phyloP scores from a whole-genome alignment of 2,797 vertebrate genomes.

The Tapera naevia region DNA sequence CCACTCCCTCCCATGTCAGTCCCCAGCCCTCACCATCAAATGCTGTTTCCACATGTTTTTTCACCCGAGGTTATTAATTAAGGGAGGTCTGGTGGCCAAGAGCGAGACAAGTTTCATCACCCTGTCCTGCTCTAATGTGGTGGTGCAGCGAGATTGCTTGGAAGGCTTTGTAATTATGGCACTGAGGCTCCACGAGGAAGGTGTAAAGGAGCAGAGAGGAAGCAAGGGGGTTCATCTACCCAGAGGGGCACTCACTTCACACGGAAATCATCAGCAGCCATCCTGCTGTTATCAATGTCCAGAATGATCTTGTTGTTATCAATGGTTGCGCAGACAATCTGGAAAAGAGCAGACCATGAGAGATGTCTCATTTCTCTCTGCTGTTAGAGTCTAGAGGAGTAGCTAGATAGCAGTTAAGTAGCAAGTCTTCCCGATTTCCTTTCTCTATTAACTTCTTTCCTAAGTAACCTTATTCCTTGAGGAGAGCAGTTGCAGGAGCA shows the following conservation, averaged over 20 bases:
- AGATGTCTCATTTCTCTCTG: background rate
- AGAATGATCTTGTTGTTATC: constrained; percentile 87
- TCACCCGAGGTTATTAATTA: background rate
- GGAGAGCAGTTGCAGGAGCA: background rate
- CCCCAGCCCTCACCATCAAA: background rate
- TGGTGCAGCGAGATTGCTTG: background rate
- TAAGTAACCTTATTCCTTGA: background rate
- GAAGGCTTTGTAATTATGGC: background rate
- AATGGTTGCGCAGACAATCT: constrained; percentile 86
- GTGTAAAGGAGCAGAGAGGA: background rate
- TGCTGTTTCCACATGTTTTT: background rate
- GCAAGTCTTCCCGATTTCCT: background rate
- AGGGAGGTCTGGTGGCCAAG: background rate
- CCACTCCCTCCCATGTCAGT: background rate
- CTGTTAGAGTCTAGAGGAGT: accelerated
- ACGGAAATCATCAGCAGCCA: constrained; percentile 92
- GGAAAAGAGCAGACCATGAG: constrained; percentile 10
- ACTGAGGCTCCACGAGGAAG: background rate
- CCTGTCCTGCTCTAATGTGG: background rate
- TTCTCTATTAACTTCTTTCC: background rate
- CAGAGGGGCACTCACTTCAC: constrained; percentile 82
- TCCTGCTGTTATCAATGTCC: constrained; percentile 89
- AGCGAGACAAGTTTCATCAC: background rate
- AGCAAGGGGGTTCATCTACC: background rate
- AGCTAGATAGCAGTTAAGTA: background rate